Evolutionary conservation across 2,797 vertebrate species (phyloP), one percentile per base, ranked within the genome.

Genomic region (Triplophysa yarkandensis): DNA sequence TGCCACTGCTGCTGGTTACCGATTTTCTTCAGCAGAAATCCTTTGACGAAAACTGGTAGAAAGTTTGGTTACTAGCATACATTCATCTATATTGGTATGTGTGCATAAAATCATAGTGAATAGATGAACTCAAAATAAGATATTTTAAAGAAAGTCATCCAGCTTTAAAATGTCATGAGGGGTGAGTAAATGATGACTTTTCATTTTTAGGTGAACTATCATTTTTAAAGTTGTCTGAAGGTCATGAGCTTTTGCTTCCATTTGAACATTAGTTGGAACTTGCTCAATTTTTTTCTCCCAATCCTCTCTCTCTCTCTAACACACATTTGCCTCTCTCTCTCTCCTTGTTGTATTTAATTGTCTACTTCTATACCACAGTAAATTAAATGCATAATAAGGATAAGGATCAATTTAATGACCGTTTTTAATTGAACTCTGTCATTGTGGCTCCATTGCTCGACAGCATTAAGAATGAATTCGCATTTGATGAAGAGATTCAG

Each of bases 341-440:
- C 39, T 52, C 48, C 44, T 65, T 55, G 46, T 25, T 64, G 36
- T 75, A 54, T 83, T 78, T 81, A 80, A 78, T 78, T 74, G 78
- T 80, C 69, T 62, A 23, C 70, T 71, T 68, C 60, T 74, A 66
- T 77, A 80, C 82, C 77, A 58, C 71, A 66, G 80, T 77, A 82
- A 82, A 82, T 80, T 80, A 81, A 82, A 71, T 80, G 68, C 78
- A 78, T 76, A 82, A 82, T 79, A 80, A 83, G 78, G 76, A 79
- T 82, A 80, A 80, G 78, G 74, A 75, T 80, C 74, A 76, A 78
- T 79, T 82, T 80, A 76, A 78, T 73, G 78, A 74, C 71, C 57
- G 44, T 82, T 76, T 80, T 80, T 80, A 80, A 80, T 80, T 83
- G 78, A 78, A 77, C 62, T 30, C 58, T 30, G 50, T 55, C 77